phyloP scores from a whole-genome alignment of 1,140 invertebrate genomes.

The Battus philenor region DNA sequence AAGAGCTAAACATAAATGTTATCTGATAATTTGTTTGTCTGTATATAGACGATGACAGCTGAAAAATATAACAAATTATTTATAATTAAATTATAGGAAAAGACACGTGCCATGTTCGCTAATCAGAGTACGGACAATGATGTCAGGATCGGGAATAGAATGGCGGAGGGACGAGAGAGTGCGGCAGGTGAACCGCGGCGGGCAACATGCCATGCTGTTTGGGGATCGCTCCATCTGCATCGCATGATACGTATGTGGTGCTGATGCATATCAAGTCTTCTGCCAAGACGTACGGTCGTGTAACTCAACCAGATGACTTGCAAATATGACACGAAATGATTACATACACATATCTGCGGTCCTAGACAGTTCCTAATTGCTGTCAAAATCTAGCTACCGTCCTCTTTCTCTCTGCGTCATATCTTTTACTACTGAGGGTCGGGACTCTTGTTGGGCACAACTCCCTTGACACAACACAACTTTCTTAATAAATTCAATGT shows the following conservation, averaged over 20 bases:
- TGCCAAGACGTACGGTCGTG: slow-evolving; percentile 4
- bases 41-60: no score
- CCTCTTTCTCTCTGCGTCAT: no score
- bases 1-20: no score
- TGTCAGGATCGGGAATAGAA: slow-evolving; percentile 47
- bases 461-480: no score
- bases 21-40: no score
- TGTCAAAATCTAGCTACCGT: no score
- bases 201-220: slow-evolving; percentile 24
- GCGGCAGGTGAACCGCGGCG: slow-evolving; percentile 34
- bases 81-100: slow-evolving; percentile 23
- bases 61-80: slow-evolving; percentile 5
- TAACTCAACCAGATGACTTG: background rate
- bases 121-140: slow-evolving; percentile 44
- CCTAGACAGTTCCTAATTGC: no score
- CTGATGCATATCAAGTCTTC: background rate
- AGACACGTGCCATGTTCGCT: slow-evolving; percentile 51
- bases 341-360: no score
- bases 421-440: no score
- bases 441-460: no score
- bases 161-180: slow-evolving; percentile 24
- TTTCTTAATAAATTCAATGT: no score
- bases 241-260: background rate
- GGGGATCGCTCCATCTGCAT: background rate
- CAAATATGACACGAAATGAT: no score